Percentiles rank a stretch among this genome's conserved stretches.
Evolutionary conservation across 2,113 vertebrate genomes (phyloP).

Genomic region (Taurulus bubalis): DNA sequence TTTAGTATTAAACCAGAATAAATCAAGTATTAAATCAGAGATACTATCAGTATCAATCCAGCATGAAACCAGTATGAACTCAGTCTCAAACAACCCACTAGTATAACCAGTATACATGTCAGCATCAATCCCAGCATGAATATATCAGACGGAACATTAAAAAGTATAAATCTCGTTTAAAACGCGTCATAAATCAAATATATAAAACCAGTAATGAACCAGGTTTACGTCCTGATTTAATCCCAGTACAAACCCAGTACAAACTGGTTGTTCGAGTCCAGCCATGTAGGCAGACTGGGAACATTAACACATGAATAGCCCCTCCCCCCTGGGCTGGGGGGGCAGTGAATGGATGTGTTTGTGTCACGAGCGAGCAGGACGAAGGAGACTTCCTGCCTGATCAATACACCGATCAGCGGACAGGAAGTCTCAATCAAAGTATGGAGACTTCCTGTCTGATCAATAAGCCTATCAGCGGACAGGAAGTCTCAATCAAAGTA

Average conservation of each 20-base stretch:
- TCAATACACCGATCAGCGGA: slow-evolving; percentile 23
- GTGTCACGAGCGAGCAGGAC: slow-evolving; percentile 6
- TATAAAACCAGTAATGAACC: too few relatives aligned
- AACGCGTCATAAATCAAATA: too few relatives aligned
- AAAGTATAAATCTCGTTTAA: too few relatives aligned
- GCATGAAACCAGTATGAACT: background rate
- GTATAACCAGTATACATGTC: background rate
- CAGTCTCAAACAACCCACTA: background rate
- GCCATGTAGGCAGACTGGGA: too few relatives aligned
- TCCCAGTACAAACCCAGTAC: background rate
- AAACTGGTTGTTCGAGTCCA: slow-evolving; percentile 37
- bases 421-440: background rate
- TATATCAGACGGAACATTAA: too few relatives aligned
- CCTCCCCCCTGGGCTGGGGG: slow-evolving; percentile 30
- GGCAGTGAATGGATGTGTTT: slow-evolving; percentile 41
- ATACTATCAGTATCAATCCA: background rate
- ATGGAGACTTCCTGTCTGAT: too few relatives aligned
- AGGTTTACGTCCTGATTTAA: background rate
- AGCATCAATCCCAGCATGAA: background rate
- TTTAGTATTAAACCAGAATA: background rate
- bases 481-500: background rate
- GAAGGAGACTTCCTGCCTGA: background rate
- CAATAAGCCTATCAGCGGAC: slow-evolving; percentile 7
- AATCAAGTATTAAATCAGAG: background rate
- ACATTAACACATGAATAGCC: slow-evolving; percentile 80